A percentile compares a stretch with the other conserved stretches of the same genome.
Evolutionary conservation across 2,797 vertebrate species (phyloP).

Genomic region (Carduelis carduelis): DNA sequence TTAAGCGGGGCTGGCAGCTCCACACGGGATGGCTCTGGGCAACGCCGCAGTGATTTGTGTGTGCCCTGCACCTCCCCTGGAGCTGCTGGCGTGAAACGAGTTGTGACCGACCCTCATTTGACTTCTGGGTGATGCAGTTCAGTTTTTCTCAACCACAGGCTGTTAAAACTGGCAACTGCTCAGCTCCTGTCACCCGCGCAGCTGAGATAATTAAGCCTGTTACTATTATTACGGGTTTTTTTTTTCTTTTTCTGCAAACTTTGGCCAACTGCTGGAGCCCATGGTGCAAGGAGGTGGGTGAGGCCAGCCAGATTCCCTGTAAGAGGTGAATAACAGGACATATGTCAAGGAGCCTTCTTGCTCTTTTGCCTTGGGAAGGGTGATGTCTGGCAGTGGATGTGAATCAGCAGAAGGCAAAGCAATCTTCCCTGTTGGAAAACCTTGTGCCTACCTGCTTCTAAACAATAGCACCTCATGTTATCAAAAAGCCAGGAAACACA

Average conservation of each 20-base stretch:
- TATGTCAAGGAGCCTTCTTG: not conserved
- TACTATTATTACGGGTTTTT: not conserved
- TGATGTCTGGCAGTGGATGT: not conserved
- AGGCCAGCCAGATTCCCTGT: not conserved
- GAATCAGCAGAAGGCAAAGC: not conserved
- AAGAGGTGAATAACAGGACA: not conserved
- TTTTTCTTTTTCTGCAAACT: not conserved
- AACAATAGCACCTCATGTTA: not conserved
- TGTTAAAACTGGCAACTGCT: conserved; percentile 44
- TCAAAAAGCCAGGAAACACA: not conserved
- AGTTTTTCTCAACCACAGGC: conserved; percentile 39
- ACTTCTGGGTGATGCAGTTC: not conserved
- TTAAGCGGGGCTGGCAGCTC: not conserved
- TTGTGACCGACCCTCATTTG: conserved; percentile 30
- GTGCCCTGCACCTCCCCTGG: accelerated
- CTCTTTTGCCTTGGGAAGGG: not conserved
- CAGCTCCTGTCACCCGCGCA: conserved; percentile 24
- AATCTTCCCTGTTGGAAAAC: not conserved
- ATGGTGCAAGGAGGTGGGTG: not conserved
- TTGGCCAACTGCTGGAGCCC: not conserved
- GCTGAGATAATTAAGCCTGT: conserved; percentile 13
- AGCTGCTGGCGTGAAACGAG: not conserved
- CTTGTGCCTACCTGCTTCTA: not conserved
- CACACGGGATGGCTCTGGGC: accelerated
- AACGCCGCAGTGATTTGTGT: accelerated